phyloP scores from a whole-genome alignment of 2,797 vertebrate genomes.

The Clarias fuscus region DNA sequence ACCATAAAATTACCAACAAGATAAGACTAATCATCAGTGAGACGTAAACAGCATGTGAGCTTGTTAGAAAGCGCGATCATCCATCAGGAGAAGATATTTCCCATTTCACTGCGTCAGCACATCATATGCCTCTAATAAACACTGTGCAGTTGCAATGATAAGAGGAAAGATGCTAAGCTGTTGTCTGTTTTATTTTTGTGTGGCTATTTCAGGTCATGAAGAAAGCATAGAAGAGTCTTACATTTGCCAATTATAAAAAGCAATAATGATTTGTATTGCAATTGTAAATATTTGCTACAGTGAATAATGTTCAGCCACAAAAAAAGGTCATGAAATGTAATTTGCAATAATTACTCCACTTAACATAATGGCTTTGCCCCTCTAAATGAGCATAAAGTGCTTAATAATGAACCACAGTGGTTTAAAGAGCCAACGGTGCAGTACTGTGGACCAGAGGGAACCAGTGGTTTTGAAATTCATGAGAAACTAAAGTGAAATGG shows the following conservation, averaged over 20 bases:
- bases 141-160: background rate
- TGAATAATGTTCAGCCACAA: constrained; percentile 23
- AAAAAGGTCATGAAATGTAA: constrained; percentile 18
- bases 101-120: background rate
- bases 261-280: background rate
- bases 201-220: background rate
- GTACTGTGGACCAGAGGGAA: background rate
- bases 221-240: background rate
- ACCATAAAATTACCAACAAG: background rate
- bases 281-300: constrained; percentile 6
- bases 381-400: constrained; percentile 19
- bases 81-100: background rate
- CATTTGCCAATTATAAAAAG: background rate
- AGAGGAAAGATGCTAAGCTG: background rate
- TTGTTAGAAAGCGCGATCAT: background rate
- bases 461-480: constrained; percentile 11
- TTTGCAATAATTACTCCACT: constrained; percentile 14
- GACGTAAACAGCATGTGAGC: background rate
- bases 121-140: background rate
- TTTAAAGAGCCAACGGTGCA: constrained; percentile 11
- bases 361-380: constrained; percentile 4
- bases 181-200: background rate
- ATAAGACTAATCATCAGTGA: background rate
- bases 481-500: background rate
- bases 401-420: constrained; percentile 16